These are phyloP conservation scores for Trichopoda pennipes DNA, from an alignment of 2,888 invertebrate genomes.

Conservation along the genomic window DNA sequence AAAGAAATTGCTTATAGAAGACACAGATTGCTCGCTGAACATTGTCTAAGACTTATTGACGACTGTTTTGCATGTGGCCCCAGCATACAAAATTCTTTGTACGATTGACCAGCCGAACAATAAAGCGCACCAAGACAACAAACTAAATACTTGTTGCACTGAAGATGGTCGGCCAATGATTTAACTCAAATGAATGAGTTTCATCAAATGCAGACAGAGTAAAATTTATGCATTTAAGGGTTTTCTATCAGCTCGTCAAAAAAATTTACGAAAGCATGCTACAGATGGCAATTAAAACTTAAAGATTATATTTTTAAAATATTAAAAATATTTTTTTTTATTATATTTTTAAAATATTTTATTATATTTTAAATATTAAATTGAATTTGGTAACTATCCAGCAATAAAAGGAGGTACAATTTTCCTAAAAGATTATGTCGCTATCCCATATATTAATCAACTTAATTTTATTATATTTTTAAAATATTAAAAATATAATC, in stretches of 20 bases:
- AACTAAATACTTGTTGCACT: slow-evolving; percentile 4
- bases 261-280: background rate
- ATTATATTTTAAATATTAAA: no score
- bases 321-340: no score
- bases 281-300: background rate
- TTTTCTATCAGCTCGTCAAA: slow-evolving; percentile 40
- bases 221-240: slow-evolving; percentile 4
- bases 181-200: slow-evolving; percentile 4
- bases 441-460: no score
- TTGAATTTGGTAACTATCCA: no score
- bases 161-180: slow-evolving; percentile 16
- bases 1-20: slow-evolving; percentile 35
- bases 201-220: slow-evolving; percentile 8
- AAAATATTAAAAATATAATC: no score
- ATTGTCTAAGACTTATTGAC: slow-evolving; percentile 60
- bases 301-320: no score
- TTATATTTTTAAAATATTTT: no score
- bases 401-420: no score
- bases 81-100: slow-evolving; percentile 8
- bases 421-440: no score
- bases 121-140: slow-evolving; percentile 1
- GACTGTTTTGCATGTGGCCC: slow-evolving; percentile 56
- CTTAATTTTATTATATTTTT: no score
- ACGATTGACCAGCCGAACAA: slow-evolving; percentile 15
- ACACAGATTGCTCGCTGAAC: slow-evolving; percentile 38